A percentile compares a stretch with the other conserved stretches of the same genome.
Evolutionary conservation across 2,797 vertebrate species (phyloP).

Genomic region (Mus minutoides): DNA sequence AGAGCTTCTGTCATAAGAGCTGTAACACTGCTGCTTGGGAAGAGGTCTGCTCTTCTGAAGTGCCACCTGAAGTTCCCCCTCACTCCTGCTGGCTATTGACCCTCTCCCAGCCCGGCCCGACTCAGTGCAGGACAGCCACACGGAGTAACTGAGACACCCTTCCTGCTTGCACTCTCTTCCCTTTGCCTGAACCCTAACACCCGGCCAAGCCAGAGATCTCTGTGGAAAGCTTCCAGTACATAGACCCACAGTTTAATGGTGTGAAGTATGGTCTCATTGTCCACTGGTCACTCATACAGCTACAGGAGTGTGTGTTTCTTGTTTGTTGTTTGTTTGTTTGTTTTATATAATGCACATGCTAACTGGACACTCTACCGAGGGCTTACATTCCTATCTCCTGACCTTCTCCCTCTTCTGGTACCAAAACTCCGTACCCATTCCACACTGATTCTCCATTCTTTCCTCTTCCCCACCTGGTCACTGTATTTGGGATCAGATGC

Average conservation of each 20-base stretch:
- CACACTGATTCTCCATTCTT: background rate
- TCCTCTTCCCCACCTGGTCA: background rate
- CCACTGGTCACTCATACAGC: background rate
- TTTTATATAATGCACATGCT: background rate
- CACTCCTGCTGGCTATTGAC: no score
- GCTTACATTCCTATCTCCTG: background rate
- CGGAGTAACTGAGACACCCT: no score
- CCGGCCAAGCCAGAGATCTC: no score
- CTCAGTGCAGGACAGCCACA: no score
- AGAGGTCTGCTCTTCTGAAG: no score
- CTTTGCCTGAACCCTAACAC: no score
- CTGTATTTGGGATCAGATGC: background rate
- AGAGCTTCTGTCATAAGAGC: no score
- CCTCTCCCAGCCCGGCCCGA: no score
- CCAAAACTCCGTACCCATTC: background rate
- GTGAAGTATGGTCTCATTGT: background rate
- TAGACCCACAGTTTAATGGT: background rate
- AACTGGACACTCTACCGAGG: background rate
- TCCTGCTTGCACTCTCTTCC: no score
- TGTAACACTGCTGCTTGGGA: no score
- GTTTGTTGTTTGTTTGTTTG: background rate
- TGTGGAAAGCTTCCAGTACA: no score
- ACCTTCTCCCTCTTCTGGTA: background rate
- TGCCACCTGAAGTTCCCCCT: no score
- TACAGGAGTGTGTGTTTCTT: background rate